Base-by-base conservation (phyloP, 2,113 vertebrate genomes). In the Herpetotheres cachinnans region DNA sequence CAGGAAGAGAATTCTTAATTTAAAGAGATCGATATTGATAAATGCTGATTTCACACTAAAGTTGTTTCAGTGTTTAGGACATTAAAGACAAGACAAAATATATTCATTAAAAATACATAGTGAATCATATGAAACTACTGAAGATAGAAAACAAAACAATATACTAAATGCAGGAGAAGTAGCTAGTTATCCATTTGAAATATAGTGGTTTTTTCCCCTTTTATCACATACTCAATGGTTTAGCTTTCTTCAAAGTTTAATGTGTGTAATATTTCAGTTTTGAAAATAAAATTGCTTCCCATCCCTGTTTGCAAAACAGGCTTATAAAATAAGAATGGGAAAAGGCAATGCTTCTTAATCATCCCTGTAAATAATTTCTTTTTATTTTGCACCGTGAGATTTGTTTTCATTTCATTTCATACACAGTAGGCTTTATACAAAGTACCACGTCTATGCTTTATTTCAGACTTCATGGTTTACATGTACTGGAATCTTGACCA, bases 11-110 rank as follows among this genome's bases (percentile, higher is more conserved):
- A 34, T 27, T 84, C 36, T 77, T 93, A 76, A 6, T 89, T 82
- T 91, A 77, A 88, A 77, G 44, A 82, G 74, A 89, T 96, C 81
- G 5, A 94, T 96, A 94, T 32, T 94, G 90, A 90, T 90, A 87
- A 90, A 93, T 86, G 36, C 9, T 90, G 82, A 88, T 80, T 90
- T 93, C 73, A 85, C 62, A 54, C 10, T 65, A 25, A 85, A 65
- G 54, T 61, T 82, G 44, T 65, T 94, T 65, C 34, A 61, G 44
- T 55, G 13, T 50, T 76, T 79, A 71, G 32, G 34, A 56, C n/a
- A 79, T 65, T 85, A 76, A 89, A 76, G 55, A 89, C 36, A 74
- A 89, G 30, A 94, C 4, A 87, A 91, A 87, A 94, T 72, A 49
- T 55, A 65, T 61, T 94, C 2, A 85, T 93, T 89, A 65, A 89